Evolutionary conservation across 2,888 invertebrate species (phyloP), one percentile per base, ranked within the genome.

Genomic region (Thera britannica): DNA sequence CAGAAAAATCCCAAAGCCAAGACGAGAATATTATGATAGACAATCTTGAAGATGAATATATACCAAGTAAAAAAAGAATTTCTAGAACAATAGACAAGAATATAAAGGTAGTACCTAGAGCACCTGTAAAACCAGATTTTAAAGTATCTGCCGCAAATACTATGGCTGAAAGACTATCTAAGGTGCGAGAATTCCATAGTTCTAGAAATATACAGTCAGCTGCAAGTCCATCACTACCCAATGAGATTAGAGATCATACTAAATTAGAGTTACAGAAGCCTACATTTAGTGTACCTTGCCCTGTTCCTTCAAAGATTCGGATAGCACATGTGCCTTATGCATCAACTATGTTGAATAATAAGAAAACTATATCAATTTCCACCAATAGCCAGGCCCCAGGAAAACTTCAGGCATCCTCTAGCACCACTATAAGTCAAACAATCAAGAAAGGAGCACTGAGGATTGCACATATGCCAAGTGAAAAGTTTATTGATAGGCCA

Each of bases 251-350:
- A 61, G 68, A 68, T 41, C 9, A 49, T 77, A 3, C 79, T 73
- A 84, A 90, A 85, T 64, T 84, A 80, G 85, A 83, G 65, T 23
- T 84, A 76, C 75, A 82, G 75, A 82, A 89, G 84, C 80, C 76
- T 84, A 72, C 85, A 75, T 75, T 84, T 83, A 73, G 87, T 87
- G 61, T 75, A 65, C 77, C 85, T 41, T 79, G 61, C 68, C 77
- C 79, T 72, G 78, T 79, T 56, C 84, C 77, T 76, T 83, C 87
- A 54, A 94, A 93, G 89, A 94, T 95, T 67, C 94, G 96, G 65
- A 97, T 97, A 76, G 96, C 97, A 36, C 97, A 97, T 77, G 97
- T 97, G 58, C 96, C 96, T 65, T 97, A 97, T 88, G 96, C 96
- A 41, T 94, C 95, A 75, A 95, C 96, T 36, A 91, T 97, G 68